Conservation (phyloP, 2,888 invertebrate genomes). For the Carterocephalus palaemon region DNA sequence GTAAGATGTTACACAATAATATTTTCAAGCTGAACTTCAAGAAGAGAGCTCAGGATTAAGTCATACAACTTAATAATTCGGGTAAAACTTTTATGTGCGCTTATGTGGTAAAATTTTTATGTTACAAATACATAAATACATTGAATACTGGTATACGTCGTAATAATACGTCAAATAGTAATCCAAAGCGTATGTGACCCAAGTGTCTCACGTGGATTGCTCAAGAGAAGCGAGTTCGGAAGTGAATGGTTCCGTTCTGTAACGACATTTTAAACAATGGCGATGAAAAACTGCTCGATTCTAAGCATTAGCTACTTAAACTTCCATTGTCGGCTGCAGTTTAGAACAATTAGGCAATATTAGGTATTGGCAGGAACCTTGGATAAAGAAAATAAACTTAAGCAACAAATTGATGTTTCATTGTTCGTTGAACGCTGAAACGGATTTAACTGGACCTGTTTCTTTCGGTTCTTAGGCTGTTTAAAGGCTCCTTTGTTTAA, state of each 20-base stretch:
- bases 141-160: too few relatives aligned
- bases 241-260: constrained; percentile 56
- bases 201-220: constrained; percentile 51
- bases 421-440: constrained; percentile 15
- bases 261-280: constrained; percentile 53
- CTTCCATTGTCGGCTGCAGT: constrained; percentile 58
- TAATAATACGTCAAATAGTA: too few relatives aligned
- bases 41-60: too few relatives aligned
- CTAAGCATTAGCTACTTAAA: constrained; percentile 53
- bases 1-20: too few relatives aligned
- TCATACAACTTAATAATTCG: too few relatives aligned
- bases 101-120: too few relatives aligned
- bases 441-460: constrained; percentile 15
- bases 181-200: constrained; percentile 35
- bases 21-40: too few relatives aligned
- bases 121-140: too few relatives aligned
- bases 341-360: constrained; percentile 67
- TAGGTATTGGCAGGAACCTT: constrained; percentile 59
- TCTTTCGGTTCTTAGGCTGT: constrained; percentile 4
- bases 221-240: constrained; percentile 53
- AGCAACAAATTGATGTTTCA: constrained; percentile 22
- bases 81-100: too few relatives aligned
- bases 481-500: neutral
- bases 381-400: constrained; percentile 36
- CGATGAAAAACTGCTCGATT: constrained; percentile 48